A percentile compares a stretch with the other conserved stretches of the same genome.
phyloP scores from a whole-genome alignment of 2,113 vertebrate species.

The Barnardius zonarius region DNA sequence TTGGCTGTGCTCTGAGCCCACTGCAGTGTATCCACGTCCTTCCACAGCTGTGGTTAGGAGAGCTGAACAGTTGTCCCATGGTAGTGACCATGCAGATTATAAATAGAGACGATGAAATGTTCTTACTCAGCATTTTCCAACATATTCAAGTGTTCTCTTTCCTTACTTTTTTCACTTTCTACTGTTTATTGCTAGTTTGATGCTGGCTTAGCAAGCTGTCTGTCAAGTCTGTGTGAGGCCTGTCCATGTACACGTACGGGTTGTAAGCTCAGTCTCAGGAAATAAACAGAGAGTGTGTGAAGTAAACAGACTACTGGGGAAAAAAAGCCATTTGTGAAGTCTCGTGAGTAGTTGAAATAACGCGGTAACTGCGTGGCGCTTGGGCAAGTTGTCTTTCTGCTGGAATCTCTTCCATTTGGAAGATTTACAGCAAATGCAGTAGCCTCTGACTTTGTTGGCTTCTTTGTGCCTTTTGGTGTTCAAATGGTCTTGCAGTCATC shows the following conservation, averaged over 20 bases:
- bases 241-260: neutral
- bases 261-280: neutral
- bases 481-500: neutral
- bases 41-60: accelerated
- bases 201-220: neutral
- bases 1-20: neutral
- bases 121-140: neutral
- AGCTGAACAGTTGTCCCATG: neutral
- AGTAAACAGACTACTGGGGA: neutral
- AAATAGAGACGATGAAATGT: neutral
- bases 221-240: neutral
- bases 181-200: neutral
- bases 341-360: neutral
- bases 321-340: neutral
- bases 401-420: neutral
- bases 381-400: neutral
- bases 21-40: neutral
- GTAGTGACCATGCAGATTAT: neutral
- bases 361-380: neutral
- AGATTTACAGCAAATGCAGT: neutral
- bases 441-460: neutral
- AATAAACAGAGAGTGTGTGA: neutral
- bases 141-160: neutral
- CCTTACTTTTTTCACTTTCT: neutral
- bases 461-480: neutral